These are phyloP conservation scores for Arctocebus calabarensis DNA, from an alignment of 2,797 vertebrate species.

Conservation along the genomic window DNA sequence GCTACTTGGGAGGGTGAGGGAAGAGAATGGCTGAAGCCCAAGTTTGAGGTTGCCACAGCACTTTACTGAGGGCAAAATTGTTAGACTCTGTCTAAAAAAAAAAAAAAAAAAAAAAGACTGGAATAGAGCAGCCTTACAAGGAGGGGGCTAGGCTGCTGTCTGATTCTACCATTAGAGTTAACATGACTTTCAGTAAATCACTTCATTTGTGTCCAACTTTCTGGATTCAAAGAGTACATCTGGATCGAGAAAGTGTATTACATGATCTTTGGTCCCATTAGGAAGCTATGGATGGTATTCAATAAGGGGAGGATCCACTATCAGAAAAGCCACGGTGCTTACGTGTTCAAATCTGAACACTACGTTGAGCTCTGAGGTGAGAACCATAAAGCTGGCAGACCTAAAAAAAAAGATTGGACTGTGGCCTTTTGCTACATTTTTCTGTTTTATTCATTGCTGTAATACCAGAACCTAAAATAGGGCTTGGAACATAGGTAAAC, in stretches of 20 bases:
- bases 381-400: rapidly evolving
- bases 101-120: neutral
- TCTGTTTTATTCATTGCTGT: neutral
- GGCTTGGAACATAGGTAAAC: neutral
- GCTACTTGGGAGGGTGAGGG: too few species aligned
- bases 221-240: neutral
- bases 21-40: too few species aligned
- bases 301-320: rapidly evolving
- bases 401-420: rapidly evolving
- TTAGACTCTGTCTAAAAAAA: too few species aligned
- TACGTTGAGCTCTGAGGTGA: rapidly evolving
- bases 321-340: rapidly evolving
- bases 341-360: rapidly evolving
- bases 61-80: too few species aligned
- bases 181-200: neutral
- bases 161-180: too few species aligned
- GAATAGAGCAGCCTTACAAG: neutral
- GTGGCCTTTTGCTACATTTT: rapidly evolving
- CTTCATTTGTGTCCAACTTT: neutral
- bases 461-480: neutral
- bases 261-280: neutral
- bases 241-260: neutral
- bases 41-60: too few species aligned
- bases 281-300: neutral
- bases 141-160: neutral